Evolutionary conservation across 1,140 invertebrate species (phyloP), one percentile per base, ranked within the genome.

Genomic region (Aphaenogaster ashmeadi): DNA sequence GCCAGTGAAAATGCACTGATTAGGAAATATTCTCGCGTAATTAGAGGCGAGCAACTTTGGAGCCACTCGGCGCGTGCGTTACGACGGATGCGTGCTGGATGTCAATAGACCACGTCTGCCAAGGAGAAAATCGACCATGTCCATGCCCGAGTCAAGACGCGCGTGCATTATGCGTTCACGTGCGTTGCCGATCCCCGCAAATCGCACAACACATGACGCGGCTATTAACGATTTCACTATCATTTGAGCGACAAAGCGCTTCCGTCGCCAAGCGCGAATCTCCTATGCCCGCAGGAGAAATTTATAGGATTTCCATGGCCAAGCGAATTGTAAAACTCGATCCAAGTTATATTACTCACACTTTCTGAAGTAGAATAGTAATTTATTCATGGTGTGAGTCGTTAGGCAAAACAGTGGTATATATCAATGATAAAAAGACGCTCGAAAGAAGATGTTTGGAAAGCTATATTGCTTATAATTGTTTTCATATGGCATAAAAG

Each of bases 1-100:
- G 87, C 81, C 86, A 67, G 91, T 91, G 92, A 93, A 93, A 93
- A 88, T 86, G 88, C 83, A 80, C 91, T 88, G 93, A 94, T 94
- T 93, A 93, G 89, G 93, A 93, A 94, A 94, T 92, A 93, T 93
- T 67, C 58, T 67, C 93, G 92, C 93, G 93, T 94, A 94, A 94
- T 93, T 94, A 93, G 87, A 93, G 83, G 89, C 86, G 79, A 64
- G 78, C 54, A 77, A 88, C 80, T 87, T 91, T 87, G 87, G 90
- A 90, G 80, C 56, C 62, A 64, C 60, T 64, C 85, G 87, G 87
- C 36, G 88, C 87, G 87, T 87, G 77, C 86, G 78, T 80, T 80
- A 54, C 47, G 79, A 38, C 54, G 74, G 67, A 92, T 92, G 91
- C 91, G 87, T 71, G 60, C 52, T 89, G 91, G 62, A 66, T 92